Evolutionary conservation across 1,140 invertebrate species (phyloP), one percentile per base, ranked within the genome.

Genomic region (Luehdorfia chinensis): DNA sequence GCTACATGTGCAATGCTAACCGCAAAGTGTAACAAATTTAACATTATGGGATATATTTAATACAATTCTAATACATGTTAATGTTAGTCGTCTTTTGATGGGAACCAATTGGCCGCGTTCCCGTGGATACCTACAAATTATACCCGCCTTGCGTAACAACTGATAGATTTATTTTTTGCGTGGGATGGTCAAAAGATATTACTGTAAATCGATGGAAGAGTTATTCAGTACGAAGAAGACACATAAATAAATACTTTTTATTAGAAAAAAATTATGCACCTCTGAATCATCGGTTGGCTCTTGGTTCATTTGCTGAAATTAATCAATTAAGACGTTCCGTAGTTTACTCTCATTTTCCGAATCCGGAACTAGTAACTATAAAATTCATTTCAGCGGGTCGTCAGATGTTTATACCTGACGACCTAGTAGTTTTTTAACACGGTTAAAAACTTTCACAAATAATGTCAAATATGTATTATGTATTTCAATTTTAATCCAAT

Each of bases 131-230:
- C 61, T 67, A 72, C 68, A 80, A 74, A 75, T 71, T 59, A 58
- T 55, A 43, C 51, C 55, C 59, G 54, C 51, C 50, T 61, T 56
- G 47, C 48, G 21, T 41, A 32, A n/a, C 50, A 33, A 53, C 59
- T 62, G 68, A 78, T 69, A 71, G 66, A 78, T 77, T 75, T 75
- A 70, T 71, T 50, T 58, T 23, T 23, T 9, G 59, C 50, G 68
- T 73, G 63, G 61, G 69, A 47, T 37, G 55, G 47, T 32, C 52
- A 53, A 37, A 49, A 47, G 34, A 57, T 58, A 65, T 70, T 57
- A 75, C 59, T 60, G 52, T 58, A 61, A 59, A 64, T 63, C 58
- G 59, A 66, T 74, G 54, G n/a, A n/a, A n/a, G n/a, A n/a, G n/a
- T n/a, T n/a, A n/a, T n/a, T n/a, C n/a, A n/a, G n/a, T n/a, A n/a